These are phyloP conservation scores for Venusia cambrica DNA, from an alignment of 2,888 invertebrate species.

Conservation along the genomic window DNA sequence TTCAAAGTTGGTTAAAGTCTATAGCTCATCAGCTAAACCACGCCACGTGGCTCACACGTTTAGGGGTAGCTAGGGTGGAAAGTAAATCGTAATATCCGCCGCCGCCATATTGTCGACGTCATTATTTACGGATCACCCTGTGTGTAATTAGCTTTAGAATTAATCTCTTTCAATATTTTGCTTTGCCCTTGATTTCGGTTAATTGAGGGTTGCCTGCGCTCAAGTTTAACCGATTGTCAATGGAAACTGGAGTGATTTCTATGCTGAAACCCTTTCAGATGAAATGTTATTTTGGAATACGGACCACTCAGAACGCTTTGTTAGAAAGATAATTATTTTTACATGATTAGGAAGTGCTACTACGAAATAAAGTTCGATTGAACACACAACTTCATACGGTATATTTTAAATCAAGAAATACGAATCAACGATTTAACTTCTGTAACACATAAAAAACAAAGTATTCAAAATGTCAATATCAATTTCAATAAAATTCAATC, in stretches of 20 bases:
- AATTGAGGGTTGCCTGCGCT: constrained; percentile 17
- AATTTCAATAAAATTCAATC: constrained; percentile 14
- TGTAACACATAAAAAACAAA: constrained; percentile 4
- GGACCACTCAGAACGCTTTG: too few relatives aligned
- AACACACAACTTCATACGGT: too few relatives aligned
- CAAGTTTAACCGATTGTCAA: constrained; percentile 10
- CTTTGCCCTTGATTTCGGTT: constrained; percentile 17
- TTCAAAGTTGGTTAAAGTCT: background rate
- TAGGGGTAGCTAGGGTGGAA: constrained; percentile 26
- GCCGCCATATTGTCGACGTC: constrained; percentile 44
- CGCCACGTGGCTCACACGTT: constrained; percentile 31
- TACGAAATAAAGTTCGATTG: too few relatives aligned
- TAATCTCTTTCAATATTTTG: constrained; percentile 39
- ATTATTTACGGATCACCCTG: constrained; percentile 45
- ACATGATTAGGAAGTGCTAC: too few relatives aligned
- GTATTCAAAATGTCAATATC: constrained; percentile 3
- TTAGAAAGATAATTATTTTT: too few relatives aligned
- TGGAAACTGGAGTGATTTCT: constrained; percentile 4
- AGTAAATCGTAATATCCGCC: constrained; percentile 19
- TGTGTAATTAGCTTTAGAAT: constrained; percentile 49
- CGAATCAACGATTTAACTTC: too few relatives aligned
- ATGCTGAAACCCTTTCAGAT: too few relatives aligned
- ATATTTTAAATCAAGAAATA: too few relatives aligned
- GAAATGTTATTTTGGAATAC: too few relatives aligned
- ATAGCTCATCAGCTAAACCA: constrained; percentile 25